Conservation (phyloP, 1,140 invertebrate genomes). For the Oncopeltus fasciatus region DNA sequence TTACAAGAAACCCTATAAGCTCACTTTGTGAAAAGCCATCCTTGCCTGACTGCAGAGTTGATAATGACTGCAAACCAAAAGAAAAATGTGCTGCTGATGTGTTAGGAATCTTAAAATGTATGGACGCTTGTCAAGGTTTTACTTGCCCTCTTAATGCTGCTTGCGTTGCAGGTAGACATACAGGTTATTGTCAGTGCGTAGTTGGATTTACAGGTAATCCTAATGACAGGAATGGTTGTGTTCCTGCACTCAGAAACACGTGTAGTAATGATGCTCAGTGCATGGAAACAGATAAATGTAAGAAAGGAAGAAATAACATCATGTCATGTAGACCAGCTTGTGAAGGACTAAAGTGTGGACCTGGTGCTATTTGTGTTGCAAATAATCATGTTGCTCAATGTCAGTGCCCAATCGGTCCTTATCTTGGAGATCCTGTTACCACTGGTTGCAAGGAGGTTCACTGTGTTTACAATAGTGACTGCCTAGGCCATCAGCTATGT, state of each 20-base stretch:
- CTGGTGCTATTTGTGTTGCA: constrained; percentile 67
- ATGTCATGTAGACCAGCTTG: constrained; percentile 57
- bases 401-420: constrained; percentile 67
- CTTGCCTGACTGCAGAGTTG: constrained; percentile 57
- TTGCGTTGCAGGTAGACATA: constrained; percentile 57
- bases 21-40: constrained; percentile 71
- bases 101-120: constrained; percentile 71
- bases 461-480: constrained; percentile 73
- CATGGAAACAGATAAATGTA: constrained; percentile 59
- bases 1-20: constrained; percentile 64
- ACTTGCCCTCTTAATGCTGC: constrained; percentile 69
- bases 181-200: constrained; percentile 62
- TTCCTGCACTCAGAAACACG: constrained; percentile 48
- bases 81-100: constrained; percentile 63
- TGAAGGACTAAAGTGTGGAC: constrained; percentile 58
- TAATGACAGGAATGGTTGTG: constrained; percentile 72
- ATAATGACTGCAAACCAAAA: constrained; percentile 51
- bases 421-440: constrained; percentile 69
- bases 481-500: constrained; percentile 58
- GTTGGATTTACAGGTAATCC: constrained; percentile 72
- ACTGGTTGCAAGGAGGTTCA: constrained; percentile 63
- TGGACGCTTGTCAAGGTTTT: constrained; percentile 55
- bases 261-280: constrained; percentile 69
- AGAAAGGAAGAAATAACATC: constrained; percentile 29
- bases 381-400: constrained; percentile 79